Percentiles rank a stretch among this genome's conserved stretches.
phyloP scores from a whole-genome alignment of 1,140 invertebrate species.

The Geopemphigus sp. region DNA sequence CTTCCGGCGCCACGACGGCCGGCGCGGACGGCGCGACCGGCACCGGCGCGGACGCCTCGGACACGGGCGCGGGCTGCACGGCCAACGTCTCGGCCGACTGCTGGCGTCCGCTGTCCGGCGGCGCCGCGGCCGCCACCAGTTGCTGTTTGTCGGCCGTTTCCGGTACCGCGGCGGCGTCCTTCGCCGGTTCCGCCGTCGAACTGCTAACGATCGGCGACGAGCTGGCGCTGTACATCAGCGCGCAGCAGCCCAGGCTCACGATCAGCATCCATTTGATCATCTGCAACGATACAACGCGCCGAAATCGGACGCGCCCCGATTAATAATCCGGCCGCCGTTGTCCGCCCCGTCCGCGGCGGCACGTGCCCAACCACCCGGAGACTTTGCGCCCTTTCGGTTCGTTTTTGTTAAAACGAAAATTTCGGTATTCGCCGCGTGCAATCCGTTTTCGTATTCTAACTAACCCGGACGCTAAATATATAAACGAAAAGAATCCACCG shows the following conservation, averaged over 20 bases:
- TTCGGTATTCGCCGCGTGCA: not conserved
- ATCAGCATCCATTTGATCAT: constrained; percentile 50
- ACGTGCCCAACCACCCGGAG: too few relatives aligned
- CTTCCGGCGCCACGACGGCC: not conserved
- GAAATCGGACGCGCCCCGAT: too few relatives aligned
- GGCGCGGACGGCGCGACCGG: not conserved
- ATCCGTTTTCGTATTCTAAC: not conserved
- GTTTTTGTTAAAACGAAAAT: too few relatives aligned
- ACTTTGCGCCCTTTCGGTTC: too few relatives aligned
- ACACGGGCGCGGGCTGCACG: not conserved
- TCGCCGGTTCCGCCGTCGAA: constrained; percentile 18
- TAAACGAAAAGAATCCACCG: not conserved
- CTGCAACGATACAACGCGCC: constrained; percentile 2
- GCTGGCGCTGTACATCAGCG: constrained; percentile 39
- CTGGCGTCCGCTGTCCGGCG: not conserved
- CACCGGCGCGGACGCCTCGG: not conserved
- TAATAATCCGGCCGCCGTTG: too few relatives aligned
- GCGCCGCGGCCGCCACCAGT: not conserved
- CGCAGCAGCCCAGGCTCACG: constrained; percentile 44
- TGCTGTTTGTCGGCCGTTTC: constrained; percentile 11
- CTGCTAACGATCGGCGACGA: constrained; percentile 33
- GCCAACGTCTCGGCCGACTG: not conserved
- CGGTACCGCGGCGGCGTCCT: not conserved
- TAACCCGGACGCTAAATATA: constrained; percentile 6
- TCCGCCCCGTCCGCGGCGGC: too few relatives aligned